Base-by-base conservation (phyloP, 2,113 vertebrate species). In the Grallaria varia region DNA sequence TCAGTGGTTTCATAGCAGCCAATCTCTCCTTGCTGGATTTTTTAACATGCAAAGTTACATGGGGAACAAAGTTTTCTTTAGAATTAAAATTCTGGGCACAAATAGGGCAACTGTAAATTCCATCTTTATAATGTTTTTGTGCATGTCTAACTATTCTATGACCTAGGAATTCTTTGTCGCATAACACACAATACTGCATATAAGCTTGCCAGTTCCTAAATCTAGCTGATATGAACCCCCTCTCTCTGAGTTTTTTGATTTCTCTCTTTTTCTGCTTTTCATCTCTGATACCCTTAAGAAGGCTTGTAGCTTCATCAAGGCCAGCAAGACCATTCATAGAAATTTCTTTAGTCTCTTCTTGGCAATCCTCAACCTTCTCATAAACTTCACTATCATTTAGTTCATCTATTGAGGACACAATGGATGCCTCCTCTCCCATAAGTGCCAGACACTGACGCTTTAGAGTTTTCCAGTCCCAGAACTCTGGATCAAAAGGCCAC, bases 401-500 rank as follows among this genome's bases (percentile, higher is more conserved):
- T 91, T 99, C 98, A 17, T 99, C 99, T 85, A 99, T 99, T 37
- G 99, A 99, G 62, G 99, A 99, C 55, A 99, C 99, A 3, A 99
- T 99, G 40, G 99, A 99, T 19, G 99, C 99, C 87, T 99, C 99
- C 94, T 99, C 98, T 28, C 99, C 99, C 99, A 99, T 99, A 58
- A 99, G 98, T 11, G 98, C 98, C 53, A 99, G 97, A 96, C 99
- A 99, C 5, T 99, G 98, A 22, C 99, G 98, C 89, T 99, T 99
- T 8, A 99, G 98, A 50, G 99, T 99, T 98, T 99, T 99, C 99
- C 99, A 99, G 97, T 99, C 99, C 99, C 99, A 99, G 95, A 99
- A 99, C 96, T 99, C 99, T 19, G 99, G 99, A 97, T 99, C 99
- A 97, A 99, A 99, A 95, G 99, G 98, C 99, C 99, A 99, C 68